Evolutionary conservation across 2,888 invertebrate species (phyloP).

Genomic region (Hypolimnas misippus): DNA sequence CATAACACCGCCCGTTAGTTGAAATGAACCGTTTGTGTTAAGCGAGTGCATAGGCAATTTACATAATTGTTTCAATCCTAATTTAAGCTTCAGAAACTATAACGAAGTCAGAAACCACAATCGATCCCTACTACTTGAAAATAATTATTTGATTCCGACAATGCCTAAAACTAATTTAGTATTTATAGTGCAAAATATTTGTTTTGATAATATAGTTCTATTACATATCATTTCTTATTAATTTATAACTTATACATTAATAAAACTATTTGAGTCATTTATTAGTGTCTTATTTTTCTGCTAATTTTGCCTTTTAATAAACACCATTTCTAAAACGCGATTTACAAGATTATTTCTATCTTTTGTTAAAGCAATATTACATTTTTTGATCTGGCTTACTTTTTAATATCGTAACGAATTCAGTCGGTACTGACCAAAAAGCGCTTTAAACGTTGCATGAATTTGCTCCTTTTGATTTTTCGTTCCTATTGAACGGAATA

Average conservation of each 20-base stretch:
- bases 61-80: conserved; percentile 40
- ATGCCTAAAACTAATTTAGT: background rate
- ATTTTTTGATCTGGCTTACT: background rate
- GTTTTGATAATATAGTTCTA: no score
- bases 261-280: no score
- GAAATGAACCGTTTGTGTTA: conserved; percentile 39
- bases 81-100: conserved; percentile 37
- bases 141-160: background rate
- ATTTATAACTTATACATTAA: no score
- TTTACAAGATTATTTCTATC: no score
- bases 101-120: conserved; percentile 9
- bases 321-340: no score
- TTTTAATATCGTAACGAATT: background rate
- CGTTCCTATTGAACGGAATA: conserved; percentile 8
- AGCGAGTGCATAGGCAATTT: conserved; percentile 41
- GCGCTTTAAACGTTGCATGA: background rate
- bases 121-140: background rate
- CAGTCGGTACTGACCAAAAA: background rate
- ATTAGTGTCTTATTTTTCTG: no score
- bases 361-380: no score
- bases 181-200: background rate
- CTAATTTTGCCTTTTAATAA: no score
- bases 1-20: conserved; percentile 26
- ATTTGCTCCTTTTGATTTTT: background rate
- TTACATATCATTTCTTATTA: no score